Evolutionary conservation across 2,113 vertebrate species (phyloP).

Genomic region (Python bivittatus): DNA sequence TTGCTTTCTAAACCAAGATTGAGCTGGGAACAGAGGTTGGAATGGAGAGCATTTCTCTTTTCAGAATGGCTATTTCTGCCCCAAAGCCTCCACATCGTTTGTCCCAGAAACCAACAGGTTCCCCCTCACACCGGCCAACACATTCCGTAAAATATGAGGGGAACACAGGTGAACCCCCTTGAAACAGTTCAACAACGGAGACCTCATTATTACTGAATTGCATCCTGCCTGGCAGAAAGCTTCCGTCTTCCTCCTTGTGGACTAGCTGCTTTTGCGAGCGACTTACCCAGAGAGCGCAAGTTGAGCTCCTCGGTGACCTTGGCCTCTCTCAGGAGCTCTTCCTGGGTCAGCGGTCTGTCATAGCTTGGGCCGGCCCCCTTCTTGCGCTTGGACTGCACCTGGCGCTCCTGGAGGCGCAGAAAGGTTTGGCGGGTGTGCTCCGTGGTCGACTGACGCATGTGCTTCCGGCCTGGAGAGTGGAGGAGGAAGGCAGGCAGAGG

Average conservation of each 20-base stretch:
- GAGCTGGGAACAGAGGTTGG: not conserved
- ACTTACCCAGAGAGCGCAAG: slow-evolving; percentile 88
- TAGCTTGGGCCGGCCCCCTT: slow-evolving; percentile 80
- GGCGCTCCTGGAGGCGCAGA: slow-evolving; percentile 89
- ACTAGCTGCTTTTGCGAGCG: not conserved
- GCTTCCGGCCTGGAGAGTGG: slow-evolving; percentile 80
- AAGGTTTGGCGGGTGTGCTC: slow-evolving; percentile 94
- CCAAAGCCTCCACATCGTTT: not conserved
- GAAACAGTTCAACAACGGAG: not conserved
- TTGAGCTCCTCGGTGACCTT: slow-evolving; percentile 93
- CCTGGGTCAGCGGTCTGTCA: slow-evolving; percentile 88
- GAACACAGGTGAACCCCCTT: not conserved
- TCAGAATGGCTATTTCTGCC: not conserved
- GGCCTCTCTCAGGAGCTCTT: slow-evolving; percentile 92
- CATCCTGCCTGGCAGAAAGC: not conserved
- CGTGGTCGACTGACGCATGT: slow-evolving; percentile 93
- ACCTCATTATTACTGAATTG: not conserved
- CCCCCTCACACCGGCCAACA: not conserved
- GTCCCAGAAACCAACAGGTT: not conserved
- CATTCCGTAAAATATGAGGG: not conserved
- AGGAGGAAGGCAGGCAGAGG: not conserved
- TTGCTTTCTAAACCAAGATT: not conserved
- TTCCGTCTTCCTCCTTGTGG: not conserved
- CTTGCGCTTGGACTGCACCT: slow-evolving; percentile 88
- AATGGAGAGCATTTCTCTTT: not conserved